Evolutionary conservation across 2,113 vertebrate genomes (phyloP), one percentile per base, ranked within the genome.

Genomic region (Abramis brama): DNA sequence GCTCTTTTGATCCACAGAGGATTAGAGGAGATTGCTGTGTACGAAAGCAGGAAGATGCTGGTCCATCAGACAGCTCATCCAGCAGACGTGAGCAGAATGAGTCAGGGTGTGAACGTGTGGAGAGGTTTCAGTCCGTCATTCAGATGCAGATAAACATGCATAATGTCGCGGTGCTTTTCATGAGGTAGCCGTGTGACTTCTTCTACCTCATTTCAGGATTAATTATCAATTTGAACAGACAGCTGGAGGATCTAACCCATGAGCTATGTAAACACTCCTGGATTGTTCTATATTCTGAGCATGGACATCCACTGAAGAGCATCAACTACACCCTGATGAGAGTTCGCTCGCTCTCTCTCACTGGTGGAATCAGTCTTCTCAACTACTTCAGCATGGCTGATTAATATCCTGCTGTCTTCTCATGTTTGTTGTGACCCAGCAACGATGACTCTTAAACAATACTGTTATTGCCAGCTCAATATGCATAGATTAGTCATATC

Each of bases 1-100:
- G 83, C 87, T 88, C 84, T 92, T 95, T 95, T 95, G 93, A 95
- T 95, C 94, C 93, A 87, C 85, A 80, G 82, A 84, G 92, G 93
- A 94, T 94, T 94, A 94, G 92, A 92, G 91, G 78, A 86, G 86
- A 83, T 85, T 91, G 91, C 92, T 91, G 89, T 90, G 92, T 90
- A 89, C 89, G 88, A 90, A 90, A 88, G 88, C 88, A 90, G 85
- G 90, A 91, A 91, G 90, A 92, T 92, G 89, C 82, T 64, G 88
- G 68, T 86, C 86, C 30, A 76, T 83, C 83, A 66, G 66, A 83
- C 81, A 47, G 75, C 81, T 70, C 59, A 25, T 66, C 85, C 81
- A 78, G 59, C 71, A 86, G 77, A 84, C 82, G 85, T 85, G 88
- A 85, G 77, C 66, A 5, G 88, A 88, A 88, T 88, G 70, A 9